Evolutionary conservation across 2,113 vertebrate genomes (phyloP), one percentile per base, ranked within the genome.

Genomic region (Oncorhynchus kisutch): DNA sequence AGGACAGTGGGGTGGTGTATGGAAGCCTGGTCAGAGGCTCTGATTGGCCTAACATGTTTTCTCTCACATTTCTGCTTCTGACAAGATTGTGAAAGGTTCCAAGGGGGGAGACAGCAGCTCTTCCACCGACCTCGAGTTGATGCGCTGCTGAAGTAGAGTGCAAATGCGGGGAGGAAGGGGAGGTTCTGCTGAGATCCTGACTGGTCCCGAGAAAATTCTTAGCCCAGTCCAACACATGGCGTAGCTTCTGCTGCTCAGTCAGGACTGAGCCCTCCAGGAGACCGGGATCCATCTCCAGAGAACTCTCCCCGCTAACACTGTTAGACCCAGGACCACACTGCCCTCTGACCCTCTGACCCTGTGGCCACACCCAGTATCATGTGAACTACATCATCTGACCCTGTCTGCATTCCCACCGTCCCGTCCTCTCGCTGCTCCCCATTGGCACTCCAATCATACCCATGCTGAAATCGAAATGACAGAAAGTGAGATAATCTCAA

Each of bases 211-310:
- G 76, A 71, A 91, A 90, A n/a, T 86, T 82, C 65, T 91, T 82
- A 75, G 91, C 87, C 91, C 90, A 93, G 22, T 82, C 83, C 77
- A 91, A 76, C 65, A 89, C 86, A 72, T 88, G 80, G 16, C 76
- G 72, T 14, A 94, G 85, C 82, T 92, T 95, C 75, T 90, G 83
- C 65, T 79, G 85, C 79, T 93, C 86, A 54, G 88, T 91, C 45
- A 90, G 48, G 49, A 78, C 68, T 5, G 71, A 62, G 79, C 86
- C 84, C 22, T 81, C 74, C 39, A 89, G 67, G 7, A 87, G 39
- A 6, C 34, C 66, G 71, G 85, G 79, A 75, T 82, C 73, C 71
- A 83, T 78, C 64, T 81, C 81, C 39, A 24, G 24, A 34, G 31
- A 18, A 25, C 45, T 82, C 4, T 18, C 16, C 6, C 29, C 7